A percentile compares a stretch with the other conserved stretches of the same genome.
Conservation (phyloP, 2,797 vertebrate species). For the Chrysocyon brachyurus region DNA sequence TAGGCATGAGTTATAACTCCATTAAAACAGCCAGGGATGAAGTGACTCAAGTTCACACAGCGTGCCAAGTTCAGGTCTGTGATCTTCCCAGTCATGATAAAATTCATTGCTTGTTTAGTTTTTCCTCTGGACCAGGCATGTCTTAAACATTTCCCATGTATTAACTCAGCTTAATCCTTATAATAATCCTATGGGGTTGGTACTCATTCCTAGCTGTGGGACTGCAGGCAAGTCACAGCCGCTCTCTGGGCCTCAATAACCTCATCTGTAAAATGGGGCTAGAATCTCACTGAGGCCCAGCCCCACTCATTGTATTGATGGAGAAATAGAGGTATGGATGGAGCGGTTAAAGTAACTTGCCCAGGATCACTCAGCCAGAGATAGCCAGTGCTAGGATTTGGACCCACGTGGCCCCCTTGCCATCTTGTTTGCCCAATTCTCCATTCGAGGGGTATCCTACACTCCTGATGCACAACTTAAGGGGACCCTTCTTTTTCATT, state of each 20-base stretch:
- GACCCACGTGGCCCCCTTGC: background rate
- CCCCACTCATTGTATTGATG: background rate
- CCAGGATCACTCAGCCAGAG: background rate
- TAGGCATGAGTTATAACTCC: accelerated
- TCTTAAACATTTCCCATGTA: background rate
- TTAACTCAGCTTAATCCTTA: background rate
- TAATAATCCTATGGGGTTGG: background rate
- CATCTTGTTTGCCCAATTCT: background rate
- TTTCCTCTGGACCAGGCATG: accelerated
- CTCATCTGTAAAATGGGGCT: too few relatives aligned
- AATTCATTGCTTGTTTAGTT: background rate
- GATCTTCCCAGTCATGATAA: background rate
- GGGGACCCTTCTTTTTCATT: background rate
- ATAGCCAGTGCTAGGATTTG: too few relatives aligned
- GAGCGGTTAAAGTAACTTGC: background rate
- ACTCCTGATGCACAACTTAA: background rate
- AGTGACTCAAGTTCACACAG: background rate
- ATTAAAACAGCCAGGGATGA: background rate
- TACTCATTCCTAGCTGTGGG: background rate
- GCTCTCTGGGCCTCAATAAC: too few relatives aligned
- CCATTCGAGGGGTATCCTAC: background rate
- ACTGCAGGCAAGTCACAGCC: too few relatives aligned
- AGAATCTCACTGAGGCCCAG: too few relatives aligned
- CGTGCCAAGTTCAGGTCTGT: accelerated
- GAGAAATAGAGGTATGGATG: background rate